Evolutionary conservation across 2,797 vertebrate genomes (phyloP), one percentile per base, ranked within the genome.

Genomic region (Pempheris klunzingeri): DNA sequence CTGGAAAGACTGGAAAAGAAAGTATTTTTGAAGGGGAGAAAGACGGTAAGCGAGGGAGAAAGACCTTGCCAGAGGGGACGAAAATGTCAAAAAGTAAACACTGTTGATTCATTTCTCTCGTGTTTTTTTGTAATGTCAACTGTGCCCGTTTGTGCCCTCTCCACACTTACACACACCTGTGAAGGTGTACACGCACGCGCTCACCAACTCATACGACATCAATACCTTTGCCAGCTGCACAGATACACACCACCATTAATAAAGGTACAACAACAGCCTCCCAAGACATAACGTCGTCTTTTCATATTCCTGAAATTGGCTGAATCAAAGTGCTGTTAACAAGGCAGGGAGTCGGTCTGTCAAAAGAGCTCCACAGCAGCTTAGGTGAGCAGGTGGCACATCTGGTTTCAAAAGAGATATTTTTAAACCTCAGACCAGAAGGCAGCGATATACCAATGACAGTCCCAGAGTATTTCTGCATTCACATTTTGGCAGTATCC

Each of bases 41-140:
- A 83, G 81, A 85, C 71, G 77, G 70, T 18, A 59, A 82, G 69
- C 2, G 50, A 85, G 63, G 18, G 79, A 84, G 77, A 71, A 78
- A 84, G 87, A 87, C 90, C 89, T 92, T 90, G 90, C 92, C 88
- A 71, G 77, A 85, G 88, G 92, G 87, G 70, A 72, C 14, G 20
- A 73, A 89, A 80, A 82, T 43, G 70, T 85, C 85, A 81, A 81
- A 89, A 54, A 84, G 80, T 77, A 81, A 88, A 84, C 78, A 49
- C 55, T 24, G 74, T 77, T 81, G 76, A 88, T 86, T 84, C 34
- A 82, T 90, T 86, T 77, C 66, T 90, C 74, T 68, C 60, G 39
- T 82, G 38, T 74, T 59, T 66, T 41, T 34, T 20, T 83, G 53
- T 70, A 46, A 60, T 71, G 75, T 81, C 67, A 70, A 55, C 71